Conservation (phyloP, 2,113 vertebrate genomes). For the Thalassoma bifasciatum region DNA sequence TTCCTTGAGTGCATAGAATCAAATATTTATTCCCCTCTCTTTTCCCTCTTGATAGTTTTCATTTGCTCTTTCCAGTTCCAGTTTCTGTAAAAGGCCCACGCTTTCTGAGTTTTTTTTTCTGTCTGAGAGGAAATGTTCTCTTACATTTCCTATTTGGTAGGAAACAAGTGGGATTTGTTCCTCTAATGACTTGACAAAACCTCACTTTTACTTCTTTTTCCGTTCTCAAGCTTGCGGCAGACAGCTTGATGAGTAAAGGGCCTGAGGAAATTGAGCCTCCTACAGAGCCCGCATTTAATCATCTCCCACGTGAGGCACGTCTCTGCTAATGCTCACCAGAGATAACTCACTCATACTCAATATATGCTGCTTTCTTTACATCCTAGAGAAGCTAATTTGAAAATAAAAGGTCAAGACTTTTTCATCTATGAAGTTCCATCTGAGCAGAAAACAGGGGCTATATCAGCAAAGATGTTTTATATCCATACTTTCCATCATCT, state of each 20-base stretch:
- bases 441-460: background rate
- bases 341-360: background rate
- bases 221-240: conserved; percentile 7
- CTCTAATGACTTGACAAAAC: conserved; percentile 24
- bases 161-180: background rate
- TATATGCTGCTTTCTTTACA: no score
- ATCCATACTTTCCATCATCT: background rate
- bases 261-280: conserved; percentile 40
- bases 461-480: background rate
- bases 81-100: no score
- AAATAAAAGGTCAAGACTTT: no score
- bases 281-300: conserved; percentile 18
- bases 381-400: no score
- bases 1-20: no score
- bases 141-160: no score
- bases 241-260: conserved; percentile 2
- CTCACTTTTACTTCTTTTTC: conserved; percentile 45
- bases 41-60: no score
- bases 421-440: no score
- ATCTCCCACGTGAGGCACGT: conserved; percentile 23
- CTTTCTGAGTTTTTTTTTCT: no score
- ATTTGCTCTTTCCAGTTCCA: no score
- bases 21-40: no score
- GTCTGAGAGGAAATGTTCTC: no score
- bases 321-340: background rate